phyloP scores from a whole-genome alignment of 2,113 vertebrate genomes.

The Meleagris gallopavo region DNA sequence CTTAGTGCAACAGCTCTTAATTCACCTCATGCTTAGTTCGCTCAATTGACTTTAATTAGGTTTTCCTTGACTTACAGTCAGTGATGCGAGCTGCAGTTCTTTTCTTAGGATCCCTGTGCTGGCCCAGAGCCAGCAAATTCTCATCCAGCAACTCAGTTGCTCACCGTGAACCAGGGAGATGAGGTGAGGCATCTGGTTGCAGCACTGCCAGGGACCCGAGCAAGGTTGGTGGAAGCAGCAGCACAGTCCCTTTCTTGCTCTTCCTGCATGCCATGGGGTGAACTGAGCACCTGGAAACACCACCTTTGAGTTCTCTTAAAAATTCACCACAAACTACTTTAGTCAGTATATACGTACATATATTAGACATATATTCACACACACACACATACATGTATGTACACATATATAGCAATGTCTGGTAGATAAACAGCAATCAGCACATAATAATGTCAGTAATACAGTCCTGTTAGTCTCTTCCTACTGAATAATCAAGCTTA shows the following conservation, averaged over 20 bases:
- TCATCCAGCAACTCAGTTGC: neutral
- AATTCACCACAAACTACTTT: neutral
- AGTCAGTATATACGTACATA: too few species aligned
- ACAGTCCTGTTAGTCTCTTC: neutral
- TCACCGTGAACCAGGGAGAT: neutral
- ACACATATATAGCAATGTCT: neutral
- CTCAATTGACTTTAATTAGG: neutral
- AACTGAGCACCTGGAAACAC: neutral
- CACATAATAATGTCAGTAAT: neutral
- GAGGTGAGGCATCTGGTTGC: neutral
- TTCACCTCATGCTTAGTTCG: neutral
- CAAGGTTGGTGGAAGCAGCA: neutral
- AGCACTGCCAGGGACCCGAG: accelerated
- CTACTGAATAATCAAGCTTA: neutral
- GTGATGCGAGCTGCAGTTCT: neutral
- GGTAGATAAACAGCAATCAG: neutral
- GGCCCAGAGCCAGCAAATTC: neutral
- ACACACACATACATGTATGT: too few species aligned
- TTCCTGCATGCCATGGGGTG: neutral
- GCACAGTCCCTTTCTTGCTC: neutral
- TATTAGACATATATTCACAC: too few species aligned
- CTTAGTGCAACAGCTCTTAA: neutral
- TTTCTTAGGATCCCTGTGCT: neutral
- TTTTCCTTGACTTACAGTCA: neutral
- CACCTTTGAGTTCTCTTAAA: neutral